A percentile compares a stretch with the other conserved stretches of the same genome.
phyloP scores from a whole-genome alignment of 2,797 vertebrate genomes.

The Selene dorsalis region DNA sequence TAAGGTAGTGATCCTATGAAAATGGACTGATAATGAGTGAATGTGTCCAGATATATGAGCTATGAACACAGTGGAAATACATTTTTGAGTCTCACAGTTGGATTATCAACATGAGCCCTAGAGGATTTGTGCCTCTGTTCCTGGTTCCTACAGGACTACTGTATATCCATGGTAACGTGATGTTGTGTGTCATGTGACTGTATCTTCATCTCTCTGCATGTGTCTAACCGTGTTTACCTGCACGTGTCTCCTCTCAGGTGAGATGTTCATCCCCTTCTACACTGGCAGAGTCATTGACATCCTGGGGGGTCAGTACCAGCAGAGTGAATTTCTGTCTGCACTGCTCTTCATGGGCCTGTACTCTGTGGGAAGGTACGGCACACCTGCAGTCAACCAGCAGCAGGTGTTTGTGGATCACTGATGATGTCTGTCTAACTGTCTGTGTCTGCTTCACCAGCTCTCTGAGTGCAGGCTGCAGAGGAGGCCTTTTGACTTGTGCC shows the following conservation, averaged over 20 bases:
- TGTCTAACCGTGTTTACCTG: background rate
- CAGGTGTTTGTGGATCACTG: background rate
- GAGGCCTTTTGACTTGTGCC: conserved; percentile 74
- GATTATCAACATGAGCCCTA: background rate
- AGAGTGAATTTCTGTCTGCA: conserved; percentile 72
- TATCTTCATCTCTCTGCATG: background rate
- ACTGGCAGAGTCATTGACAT: conserved; percentile 89
- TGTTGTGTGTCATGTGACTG: background rate
- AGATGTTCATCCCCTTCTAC: conserved; percentile 88
- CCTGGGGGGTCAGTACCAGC: conserved; percentile 76
- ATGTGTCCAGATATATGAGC: background rate
- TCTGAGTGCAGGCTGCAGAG: conserved; percentile 77
- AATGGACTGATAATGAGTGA: background rate
- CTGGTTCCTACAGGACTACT: background rate
- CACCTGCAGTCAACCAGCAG: background rate
- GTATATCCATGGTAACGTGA: background rate
- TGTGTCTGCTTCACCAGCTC: conserved; percentile 64
- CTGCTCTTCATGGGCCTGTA: conserved; percentile 84
- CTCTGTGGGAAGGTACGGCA: conserved; percentile 81
- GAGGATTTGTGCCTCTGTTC: background rate
- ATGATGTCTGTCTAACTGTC: background rate
- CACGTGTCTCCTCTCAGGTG: conserved; percentile 73
- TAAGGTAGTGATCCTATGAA: background rate
- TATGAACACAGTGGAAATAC: background rate
- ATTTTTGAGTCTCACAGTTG: no score